Evolutionary conservation across 2,888 invertebrate genomes (phyloP).

Genomic region (Lasioglossum villosulum): DNA sequence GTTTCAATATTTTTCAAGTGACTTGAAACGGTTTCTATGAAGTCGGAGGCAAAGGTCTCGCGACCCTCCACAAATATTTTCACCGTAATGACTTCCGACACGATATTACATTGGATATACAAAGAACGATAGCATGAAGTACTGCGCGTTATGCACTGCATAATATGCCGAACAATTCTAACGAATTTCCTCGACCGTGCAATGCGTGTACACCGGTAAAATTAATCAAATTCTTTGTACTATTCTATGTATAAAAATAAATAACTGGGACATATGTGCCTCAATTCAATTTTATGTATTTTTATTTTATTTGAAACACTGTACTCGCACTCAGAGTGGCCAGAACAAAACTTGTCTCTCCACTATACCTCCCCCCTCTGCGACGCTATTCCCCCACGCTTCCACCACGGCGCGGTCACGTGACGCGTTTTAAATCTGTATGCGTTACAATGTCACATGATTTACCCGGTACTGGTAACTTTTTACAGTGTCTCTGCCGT

Average conservation of each 20-base stretch:
- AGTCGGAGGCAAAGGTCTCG: not conserved
- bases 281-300: not conserved
- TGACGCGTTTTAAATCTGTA: too few relatives aligned
- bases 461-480: too few relatives aligned
- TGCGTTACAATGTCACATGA: too few relatives aligned
- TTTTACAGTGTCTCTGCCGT: too few relatives aligned
- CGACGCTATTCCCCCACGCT: too few relatives aligned
- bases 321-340: too few relatives aligned
- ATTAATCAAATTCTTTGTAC: too few relatives aligned
- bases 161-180: not conserved
- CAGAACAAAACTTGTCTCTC: too few relatives aligned
- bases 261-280: not conserved
- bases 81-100: not conserved
- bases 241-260: too few relatives aligned
- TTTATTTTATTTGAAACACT: not conserved
- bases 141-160: not conserved
- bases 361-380: too few relatives aligned
- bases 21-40: not conserved
- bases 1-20: conserved; percentile 10
- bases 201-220: too few relatives aligned
- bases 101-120: not conserved
- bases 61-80: not conserved
- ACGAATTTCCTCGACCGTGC: not conserved
- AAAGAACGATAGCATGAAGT: not conserved
- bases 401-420: too few relatives aligned